These are phyloP conservation scores for Eutrigla gurnardus DNA, from an alignment of 2,797 vertebrate species.

Conservation along the genomic window DNA sequence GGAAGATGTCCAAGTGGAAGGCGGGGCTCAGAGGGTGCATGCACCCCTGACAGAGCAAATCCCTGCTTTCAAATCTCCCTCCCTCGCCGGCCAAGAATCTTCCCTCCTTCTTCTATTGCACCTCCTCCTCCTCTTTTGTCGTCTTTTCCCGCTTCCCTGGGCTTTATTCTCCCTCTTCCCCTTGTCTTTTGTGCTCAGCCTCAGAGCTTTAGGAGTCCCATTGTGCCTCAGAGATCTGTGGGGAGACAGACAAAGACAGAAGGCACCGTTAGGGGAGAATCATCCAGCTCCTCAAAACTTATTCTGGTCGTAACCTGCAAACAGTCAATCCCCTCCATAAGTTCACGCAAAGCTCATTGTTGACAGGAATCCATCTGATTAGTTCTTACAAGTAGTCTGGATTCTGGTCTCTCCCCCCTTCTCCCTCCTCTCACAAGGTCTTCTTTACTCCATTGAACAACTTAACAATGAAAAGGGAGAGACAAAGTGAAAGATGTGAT, in stretches of 20 bases:
- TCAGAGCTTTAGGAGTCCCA: conserved; percentile 73
- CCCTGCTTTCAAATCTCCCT: conserved; percentile 57
- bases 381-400: conserved; percentile 47
- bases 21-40: conserved; percentile 67
- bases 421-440: conserved; percentile 6
- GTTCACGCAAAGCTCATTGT: conserved; percentile 42
- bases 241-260: conserved; percentile 35
- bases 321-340: conserved; percentile 30
- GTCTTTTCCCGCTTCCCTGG: conserved; percentile 8
- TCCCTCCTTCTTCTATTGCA: conserved; percentile 37
- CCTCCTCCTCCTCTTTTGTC: conserved; percentile 44
- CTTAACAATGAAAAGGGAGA: background rate
- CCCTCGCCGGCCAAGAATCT: conserved; percentile 27
- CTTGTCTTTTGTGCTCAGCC: conserved; percentile 54
- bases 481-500: conserved; percentile 6
- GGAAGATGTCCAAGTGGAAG: conserved; percentile 66
- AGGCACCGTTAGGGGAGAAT: conserved; percentile 13
- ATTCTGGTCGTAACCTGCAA: background rate
- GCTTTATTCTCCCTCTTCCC: conserved; percentile 49
- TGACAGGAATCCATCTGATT: conserved; percentile 62
- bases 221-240: conserved; percentile 74
- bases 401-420: background rate
- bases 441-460: background rate
- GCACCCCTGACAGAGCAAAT: conserved; percentile 72
- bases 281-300: background rate